These are phyloP conservation scores for Spodoptera exigua DNA, from an alignment of 2,888 invertebrate species.

Conservation along the genomic window DNA sequence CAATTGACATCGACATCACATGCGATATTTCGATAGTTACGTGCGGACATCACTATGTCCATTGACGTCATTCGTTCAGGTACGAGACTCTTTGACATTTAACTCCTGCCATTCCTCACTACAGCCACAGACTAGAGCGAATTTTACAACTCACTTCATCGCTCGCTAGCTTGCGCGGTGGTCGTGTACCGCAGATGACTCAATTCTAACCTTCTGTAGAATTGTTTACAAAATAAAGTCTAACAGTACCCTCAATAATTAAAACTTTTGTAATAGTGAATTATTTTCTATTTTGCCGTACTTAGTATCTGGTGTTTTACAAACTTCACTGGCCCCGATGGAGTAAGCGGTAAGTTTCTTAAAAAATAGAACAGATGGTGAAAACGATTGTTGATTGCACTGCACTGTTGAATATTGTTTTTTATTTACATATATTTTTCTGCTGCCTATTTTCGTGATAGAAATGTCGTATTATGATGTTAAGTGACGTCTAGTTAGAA, in stretches of 20 bases:
- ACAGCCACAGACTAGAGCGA: too few relatives aligned
- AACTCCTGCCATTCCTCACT: too few relatives aligned
- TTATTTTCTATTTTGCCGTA: slow-evolving; percentile 1
- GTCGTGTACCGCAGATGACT: neutral
- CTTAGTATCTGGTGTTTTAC: neutral
- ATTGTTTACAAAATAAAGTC: slow-evolving; percentile 50
- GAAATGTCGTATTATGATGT: too few relatives aligned
- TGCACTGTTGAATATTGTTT: slow-evolving; percentile 23
- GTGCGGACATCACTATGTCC: too few relatives aligned
- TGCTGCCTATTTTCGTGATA: neutral
- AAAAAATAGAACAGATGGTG: slow-evolving; percentile 33
- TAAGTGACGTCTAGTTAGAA: too few relatives aligned
- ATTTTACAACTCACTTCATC: neutral
- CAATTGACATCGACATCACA: too few relatives aligned
- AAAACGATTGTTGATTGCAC: slow-evolving; percentile 22
- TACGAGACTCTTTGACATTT: too few relatives aligned
- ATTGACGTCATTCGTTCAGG: too few relatives aligned
- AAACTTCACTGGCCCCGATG: slow-evolving; percentile 20
- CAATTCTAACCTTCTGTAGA: slow-evolving; percentile 10
- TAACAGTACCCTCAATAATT: slow-evolving; percentile 4
- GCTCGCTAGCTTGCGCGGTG: neutral
- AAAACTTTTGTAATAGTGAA: slow-evolving; percentile 9
- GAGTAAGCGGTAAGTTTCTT: slow-evolving; percentile 39
- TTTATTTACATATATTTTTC: slow-evolving; percentile 3
- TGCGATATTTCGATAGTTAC: too few relatives aligned